A percentile compares a stretch with the other conserved stretches of the same genome.
phyloP scores from a whole-genome alignment of 2,797 vertebrate species.

The Astyanax mexicanus region DNA sequence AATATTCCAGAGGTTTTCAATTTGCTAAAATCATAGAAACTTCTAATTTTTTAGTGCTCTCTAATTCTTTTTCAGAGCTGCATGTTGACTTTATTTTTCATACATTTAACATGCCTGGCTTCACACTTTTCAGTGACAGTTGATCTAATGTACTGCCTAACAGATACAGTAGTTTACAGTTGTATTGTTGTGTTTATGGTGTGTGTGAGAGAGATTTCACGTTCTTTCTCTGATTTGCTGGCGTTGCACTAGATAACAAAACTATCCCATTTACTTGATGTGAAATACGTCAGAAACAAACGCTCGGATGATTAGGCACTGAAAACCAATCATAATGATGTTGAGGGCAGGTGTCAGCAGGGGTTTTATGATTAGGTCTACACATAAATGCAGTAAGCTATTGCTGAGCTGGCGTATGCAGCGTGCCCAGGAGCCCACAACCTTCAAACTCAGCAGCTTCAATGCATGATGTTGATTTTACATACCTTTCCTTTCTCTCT shows the following conservation, averaged over 20 bases:
- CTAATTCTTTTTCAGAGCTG: no score
- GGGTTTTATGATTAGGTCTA: neutral
- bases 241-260: neutral
- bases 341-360: neutral
- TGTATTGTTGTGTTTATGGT: no score
- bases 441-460: neutral
- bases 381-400: neutral
- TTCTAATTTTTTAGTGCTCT: no score
- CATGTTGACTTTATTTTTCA: no score
- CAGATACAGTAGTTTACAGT: no score
- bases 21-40: no score
- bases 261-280: neutral
- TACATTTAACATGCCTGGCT: no score
- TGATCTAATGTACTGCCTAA: no score
- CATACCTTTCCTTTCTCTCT: neutral
- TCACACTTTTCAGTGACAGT: no score
- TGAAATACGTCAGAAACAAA: neutral
- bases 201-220: neutral
- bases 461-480: neutral
- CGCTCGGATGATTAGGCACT: constrained; percentile 5
- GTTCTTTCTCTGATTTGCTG: no score
- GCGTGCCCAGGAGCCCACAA: neutral
- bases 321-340: neutral
- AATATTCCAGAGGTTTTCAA: no score
- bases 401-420: neutral